Conservation (phyloP, 30 jellyfish, hydroid and myxozoan species). For the Morbakka virulenta region DNA sequence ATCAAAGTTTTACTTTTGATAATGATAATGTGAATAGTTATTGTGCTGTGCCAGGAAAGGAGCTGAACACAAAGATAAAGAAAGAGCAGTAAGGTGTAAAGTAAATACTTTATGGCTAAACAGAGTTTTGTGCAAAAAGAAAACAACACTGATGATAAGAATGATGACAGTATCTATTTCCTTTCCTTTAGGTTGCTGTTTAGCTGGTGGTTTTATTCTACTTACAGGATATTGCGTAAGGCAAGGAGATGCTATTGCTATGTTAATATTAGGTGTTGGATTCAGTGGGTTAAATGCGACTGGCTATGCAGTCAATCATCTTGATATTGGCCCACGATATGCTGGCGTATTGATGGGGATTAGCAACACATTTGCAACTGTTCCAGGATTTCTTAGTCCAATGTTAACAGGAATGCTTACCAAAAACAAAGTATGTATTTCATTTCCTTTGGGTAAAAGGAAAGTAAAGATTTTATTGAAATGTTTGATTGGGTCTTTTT, state of each 20-base stretch:
- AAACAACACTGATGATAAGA: no score
- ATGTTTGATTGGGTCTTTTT: no score
- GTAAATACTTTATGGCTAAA: no score
- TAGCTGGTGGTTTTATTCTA: conserved; percentile 84
- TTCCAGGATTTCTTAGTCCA: conserved; percentile 92
- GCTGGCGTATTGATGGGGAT: conserved; percentile 91
- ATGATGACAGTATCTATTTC: no score
- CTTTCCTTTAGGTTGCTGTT: conserved; percentile 65
- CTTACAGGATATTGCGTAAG: conserved; percentile 82
- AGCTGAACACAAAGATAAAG: no score
- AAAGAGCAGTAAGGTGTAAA: no score
- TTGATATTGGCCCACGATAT: conserved; percentile 89
- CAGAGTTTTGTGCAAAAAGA: no score
- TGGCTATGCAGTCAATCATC: conserved; percentile 91
- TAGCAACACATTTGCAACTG: conserved; percentile 89
- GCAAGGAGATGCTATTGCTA: conserved; percentile 83
- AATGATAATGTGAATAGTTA: no score
- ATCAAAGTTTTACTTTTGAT: no score
- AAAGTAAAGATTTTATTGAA: background rate
- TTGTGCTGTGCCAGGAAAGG: no score
- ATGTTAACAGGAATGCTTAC: conserved; percentile 82
- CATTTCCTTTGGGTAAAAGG: background rate
- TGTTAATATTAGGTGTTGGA: conserved; percentile 85
- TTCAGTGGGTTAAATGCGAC: conserved; percentile 93
- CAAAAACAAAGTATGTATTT: conserved; percentile 51